Percentiles rank a stretch among this genome's conserved stretches.
Evolutionary conservation across 2,113 vertebrate species (phyloP).

Genomic region (rabbit (Oryctolagus cuniculus)): mOryCun1.1 NC_091445.1:16804501-16805000

Average conservation of each 20-base stretch:
- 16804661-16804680: not conserved
- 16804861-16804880: not conserved
- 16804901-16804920: not conserved
- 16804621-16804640: not conserved
- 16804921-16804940: not conserved
- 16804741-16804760: not conserved
- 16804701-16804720: too few relatives aligned
- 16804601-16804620: not conserved
- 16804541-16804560: not conserved
- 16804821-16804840: not conserved
- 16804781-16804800: not conserved
- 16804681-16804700: not conserved
- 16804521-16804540: slow-evolving; percentile 20
- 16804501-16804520: not conserved
- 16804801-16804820: not conserved
- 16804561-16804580: not conserved
- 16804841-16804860: not conserved
- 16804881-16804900: not conserved
- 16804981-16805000: not conserved
- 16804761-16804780: not conserved
- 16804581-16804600: not conserved
- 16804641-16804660: not conserved
- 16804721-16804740: not conserved
- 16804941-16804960: not conserved
- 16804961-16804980: not conserved